Base-by-base conservation (phyloP, 2,113 vertebrate genomes). In the Nesoenas mayeri region DNA sequence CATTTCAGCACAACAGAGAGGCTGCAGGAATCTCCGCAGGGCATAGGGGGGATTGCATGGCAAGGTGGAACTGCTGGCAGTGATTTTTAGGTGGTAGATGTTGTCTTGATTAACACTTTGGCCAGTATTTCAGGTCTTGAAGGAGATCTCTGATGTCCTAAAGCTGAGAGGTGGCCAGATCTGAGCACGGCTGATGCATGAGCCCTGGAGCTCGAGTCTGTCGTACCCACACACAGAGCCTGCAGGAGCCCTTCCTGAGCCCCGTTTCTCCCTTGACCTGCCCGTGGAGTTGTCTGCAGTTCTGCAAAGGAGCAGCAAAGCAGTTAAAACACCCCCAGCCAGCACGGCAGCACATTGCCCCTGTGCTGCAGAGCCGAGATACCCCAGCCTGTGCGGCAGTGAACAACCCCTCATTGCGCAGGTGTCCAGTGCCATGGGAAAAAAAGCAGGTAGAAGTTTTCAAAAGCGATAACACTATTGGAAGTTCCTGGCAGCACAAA, bases 371-470 rank as follows among this genome's bases (percentile, higher is more conserved):
- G 28, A 26, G 20, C 64, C 48, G 20, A 54, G 62, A 16, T 2
- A 4, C 6, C 26, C 11, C 40, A 12, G 44, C n/a, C 34, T 19
- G 26, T 15, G 62, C 21, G 20, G 60, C 11, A 18, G 40, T 5
- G 32, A 82, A 10, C 4, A n/a, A 16, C 5, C 7, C 26, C 38
- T 50, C 10, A 1, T 14, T 20, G 26, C 47, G 31, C 36, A 5
- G 56, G 11, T 2, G 0, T n/a, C 10, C 6, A 69, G 22, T 0
- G 1, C 6, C 36, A 10, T 14, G 18, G 29, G 38, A 5, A 82
- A 47, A 42, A 54, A 47, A 31, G 1, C 70, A 72, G 32, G 16
- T 31, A 70, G 88, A 60, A 38, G 21, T 17, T 79, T 61, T 51
- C n/a, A 19, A 8, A 79, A 69, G 24, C 9, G 17, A 13, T 65